These are phyloP conservation scores for Tapirus terrestris DNA, from an alignment of 2,113 vertebrate species.

Conservation along the genomic window DNA sequence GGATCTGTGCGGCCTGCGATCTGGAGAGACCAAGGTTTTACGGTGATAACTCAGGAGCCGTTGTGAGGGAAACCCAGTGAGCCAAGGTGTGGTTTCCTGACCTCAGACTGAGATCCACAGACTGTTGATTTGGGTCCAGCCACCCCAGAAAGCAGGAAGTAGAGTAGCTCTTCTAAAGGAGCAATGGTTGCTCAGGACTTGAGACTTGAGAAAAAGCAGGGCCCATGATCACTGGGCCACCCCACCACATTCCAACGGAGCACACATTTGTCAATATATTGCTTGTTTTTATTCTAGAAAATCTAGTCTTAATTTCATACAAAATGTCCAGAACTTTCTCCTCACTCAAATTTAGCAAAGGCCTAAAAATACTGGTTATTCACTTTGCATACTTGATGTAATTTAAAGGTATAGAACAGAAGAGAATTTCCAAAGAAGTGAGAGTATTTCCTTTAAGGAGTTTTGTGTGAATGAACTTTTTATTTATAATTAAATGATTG, in stretches of 20 bases:
- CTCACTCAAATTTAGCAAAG: not conserved
- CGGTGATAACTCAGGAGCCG: not conserved
- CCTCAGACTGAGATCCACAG: no score
- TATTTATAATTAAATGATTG: not conserved
- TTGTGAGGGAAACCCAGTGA: not conserved
- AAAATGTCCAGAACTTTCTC: not conserved
- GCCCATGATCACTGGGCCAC: fast-evolving
- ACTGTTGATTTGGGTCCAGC: no score
- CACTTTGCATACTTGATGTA: not conserved
- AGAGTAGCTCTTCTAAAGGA: not conserved
- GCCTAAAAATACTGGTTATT: not conserved
- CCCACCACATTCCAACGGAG: fast-evolving
- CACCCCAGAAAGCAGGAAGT: not conserved
- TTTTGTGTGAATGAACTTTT: not conserved
- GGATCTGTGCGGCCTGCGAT: not conserved
- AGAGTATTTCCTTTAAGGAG: not conserved
- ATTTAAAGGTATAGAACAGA: not conserved
- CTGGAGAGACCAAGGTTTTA: not conserved
- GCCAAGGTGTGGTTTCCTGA: not conserved
- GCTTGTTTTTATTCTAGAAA: not conserved
- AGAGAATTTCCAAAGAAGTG: not conserved
- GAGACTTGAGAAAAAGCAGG: fast-evolving
- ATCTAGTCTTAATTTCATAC: not conserved
- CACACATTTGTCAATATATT: fast-evolving
- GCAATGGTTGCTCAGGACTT: not conserved